Conservation (phyloP, 2,113 vertebrate genomes). For the Datnioides undecimradiatus region DNA sequence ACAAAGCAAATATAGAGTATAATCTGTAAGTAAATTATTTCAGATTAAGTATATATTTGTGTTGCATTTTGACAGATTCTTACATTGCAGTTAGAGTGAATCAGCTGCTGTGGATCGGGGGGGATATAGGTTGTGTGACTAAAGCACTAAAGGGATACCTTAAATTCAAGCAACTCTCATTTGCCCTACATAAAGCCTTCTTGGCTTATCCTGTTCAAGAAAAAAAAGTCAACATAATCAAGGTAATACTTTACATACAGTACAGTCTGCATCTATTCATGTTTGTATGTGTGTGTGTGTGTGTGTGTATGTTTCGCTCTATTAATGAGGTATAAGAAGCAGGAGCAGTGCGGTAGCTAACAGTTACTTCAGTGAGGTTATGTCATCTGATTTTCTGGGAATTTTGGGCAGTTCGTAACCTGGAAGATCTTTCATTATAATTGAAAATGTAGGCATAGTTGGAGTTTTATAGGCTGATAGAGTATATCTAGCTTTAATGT, state of each 20-base stretch:
- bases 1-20: background rate
- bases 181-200: background rate
- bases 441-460: too few species aligned
- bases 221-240: background rate
- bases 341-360: background rate
- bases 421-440: background rate
- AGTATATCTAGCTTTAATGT: background rate
- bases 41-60: background rate
- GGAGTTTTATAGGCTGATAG: background rate
- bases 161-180: background rate
- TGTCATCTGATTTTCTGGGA: background rate
- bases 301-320: background rate
- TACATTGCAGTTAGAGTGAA: background rate
- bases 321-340: background rate
- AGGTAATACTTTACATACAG: background rate
- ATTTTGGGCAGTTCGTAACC: background rate
- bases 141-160: too few species aligned
- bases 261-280: too few species aligned
- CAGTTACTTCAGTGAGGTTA: background rate
- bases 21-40: background rate
- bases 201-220: background rate
- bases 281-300: background rate
- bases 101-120: background rate
- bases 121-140: too few species aligned
- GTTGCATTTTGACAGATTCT: background rate